Base-by-base conservation (phyloP, 1,140 invertebrate species). In the Cecropterus lyciades region DNA sequence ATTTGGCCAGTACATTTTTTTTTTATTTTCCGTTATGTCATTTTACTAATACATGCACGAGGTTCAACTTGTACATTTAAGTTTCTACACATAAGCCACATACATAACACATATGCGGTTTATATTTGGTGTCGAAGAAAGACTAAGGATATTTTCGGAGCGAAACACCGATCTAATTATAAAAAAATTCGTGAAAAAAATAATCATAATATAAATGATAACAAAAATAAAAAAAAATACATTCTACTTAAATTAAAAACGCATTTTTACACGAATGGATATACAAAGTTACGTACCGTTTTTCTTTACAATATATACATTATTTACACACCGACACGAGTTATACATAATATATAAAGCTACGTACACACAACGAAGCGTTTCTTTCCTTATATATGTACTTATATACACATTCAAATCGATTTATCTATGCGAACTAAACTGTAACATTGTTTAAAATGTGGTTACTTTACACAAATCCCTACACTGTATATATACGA, bases 221-320 rank as follows among this genome's bases (percentile, higher is more conserved):
- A 82, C 72, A 80, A 79, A 77, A 80, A 79, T 76, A 75, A 75
- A 82, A 77, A 82, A 77, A 83, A 68, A 64, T 48, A 48, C 14
- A 67, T 73, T 74, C 67, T 73, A 76, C 77, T 79, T 80, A 79
- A 62, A 30, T 71, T 70, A 75, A 70, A 66, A 73, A 69, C 43
- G 60, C 40, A 68, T 63, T 17, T 73, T 71, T 20, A 64, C 13
- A 3, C 46, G 46, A 49, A 40, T 43, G 15, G 14, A 27, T 60
- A 63, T 63, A 63, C 60, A 52, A 63, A 63, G 30, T 63, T 63
- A 63, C 69, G 59, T 56, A 68, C 52, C 15, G 67, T 75, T 76
- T 79, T 82, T n/a, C n/a, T n/a, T 73, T 85, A 85, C 79, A 85
- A 70, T 84, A 81, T 84, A 69, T 86, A 84, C 82, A 84, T 16